These are phyloP conservation scores for Balanococcus diminutus DNA, from an alignment of 2,888 invertebrate genomes.

Conservation along the genomic window DNA sequence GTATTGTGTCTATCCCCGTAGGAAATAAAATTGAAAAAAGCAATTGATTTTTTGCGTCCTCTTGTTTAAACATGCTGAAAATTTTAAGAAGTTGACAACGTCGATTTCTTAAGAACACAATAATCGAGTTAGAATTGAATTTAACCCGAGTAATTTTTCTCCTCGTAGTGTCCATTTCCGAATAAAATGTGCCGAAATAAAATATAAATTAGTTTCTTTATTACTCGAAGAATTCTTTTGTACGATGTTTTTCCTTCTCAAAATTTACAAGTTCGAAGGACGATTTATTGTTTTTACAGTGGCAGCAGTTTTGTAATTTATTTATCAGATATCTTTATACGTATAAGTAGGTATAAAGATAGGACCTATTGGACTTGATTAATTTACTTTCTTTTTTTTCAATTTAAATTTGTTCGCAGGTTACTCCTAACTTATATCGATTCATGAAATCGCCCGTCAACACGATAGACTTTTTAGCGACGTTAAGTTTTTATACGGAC, in stretches of 20 bases:
- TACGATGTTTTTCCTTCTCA: background rate
- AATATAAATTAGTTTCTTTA: background rate
- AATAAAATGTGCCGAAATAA: background rate
- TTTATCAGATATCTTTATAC: background rate
- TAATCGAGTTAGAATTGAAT: constrained; percentile 7
- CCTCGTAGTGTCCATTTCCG: background rate
- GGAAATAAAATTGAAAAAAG: constrained; percentile 29
- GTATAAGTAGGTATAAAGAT: no score
- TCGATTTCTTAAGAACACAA: background rate
- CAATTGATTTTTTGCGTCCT: constrained; percentile 35
- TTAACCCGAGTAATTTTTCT: background rate
- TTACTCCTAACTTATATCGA: constrained; percentile 79
- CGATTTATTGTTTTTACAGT: background rate
- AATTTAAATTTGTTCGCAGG: constrained; percentile 60
- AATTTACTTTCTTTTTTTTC: background rate
- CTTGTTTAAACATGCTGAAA: constrained; percentile 15
- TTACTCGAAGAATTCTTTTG: background rate
- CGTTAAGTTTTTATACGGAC: constrained; percentile 97
- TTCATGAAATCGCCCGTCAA: constrained; percentile 97
- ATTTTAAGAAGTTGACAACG: background rate
- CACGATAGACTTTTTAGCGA: constrained; percentile 98
- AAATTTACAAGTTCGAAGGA: background rate
- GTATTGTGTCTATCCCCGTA: constrained; percentile 22
- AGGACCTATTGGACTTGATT: no score
- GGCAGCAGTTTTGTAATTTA: background rate